Percentiles rank a stretch among this genome's conserved stretches.
phyloP scores from a whole-genome alignment of 2,888 invertebrate species.

The Baccha elongata region DNA sequence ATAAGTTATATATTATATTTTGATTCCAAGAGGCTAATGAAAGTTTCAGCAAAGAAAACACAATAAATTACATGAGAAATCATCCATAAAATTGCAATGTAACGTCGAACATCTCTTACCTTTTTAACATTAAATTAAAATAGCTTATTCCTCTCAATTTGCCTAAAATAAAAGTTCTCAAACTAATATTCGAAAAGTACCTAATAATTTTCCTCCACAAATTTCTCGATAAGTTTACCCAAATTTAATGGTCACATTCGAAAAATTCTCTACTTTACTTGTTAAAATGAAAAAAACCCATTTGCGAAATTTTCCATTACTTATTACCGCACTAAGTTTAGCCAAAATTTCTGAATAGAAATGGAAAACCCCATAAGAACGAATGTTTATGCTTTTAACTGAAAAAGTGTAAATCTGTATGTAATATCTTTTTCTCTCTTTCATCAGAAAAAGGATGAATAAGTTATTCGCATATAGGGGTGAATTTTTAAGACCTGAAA shows the following conservation, averaged over 20 bases:
- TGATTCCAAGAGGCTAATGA: too few species aligned
- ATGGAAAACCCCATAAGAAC: constrained; percentile 37
- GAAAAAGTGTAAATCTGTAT: constrained; percentile 66
- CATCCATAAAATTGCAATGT: too few species aligned
- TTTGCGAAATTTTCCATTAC: constrained; percentile 68
- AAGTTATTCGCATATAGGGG: neutral
- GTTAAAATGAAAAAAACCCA: constrained; percentile 72
- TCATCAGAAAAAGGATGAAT: constrained; percentile 15
- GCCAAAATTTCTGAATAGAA: constrained; percentile 61
- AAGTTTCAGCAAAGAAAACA: too few species aligned
- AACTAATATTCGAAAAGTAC: constrained; percentile 18
- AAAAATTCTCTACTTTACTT: constrained; percentile 37
- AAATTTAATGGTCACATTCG: constrained; percentile 66
- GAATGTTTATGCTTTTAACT: constrained; percentile 53
- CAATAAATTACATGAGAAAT: too few species aligned
- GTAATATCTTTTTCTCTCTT: constrained; percentile 10
- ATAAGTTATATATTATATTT: too few species aligned
- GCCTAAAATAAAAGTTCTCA: constrained; percentile 65
- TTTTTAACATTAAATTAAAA: too few species aligned
- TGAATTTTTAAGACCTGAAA: constrained; percentile 9
- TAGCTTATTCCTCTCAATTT: constrained; percentile 49
- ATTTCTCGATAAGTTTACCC: constrained; percentile 64
- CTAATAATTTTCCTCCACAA: constrained; percentile 58
- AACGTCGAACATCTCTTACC: too few species aligned
- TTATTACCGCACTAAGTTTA: constrained; percentile 62